phyloP scores from a whole-genome alignment of 2,797 vertebrate genomes.

The Synanceia verrucosa region DNA sequence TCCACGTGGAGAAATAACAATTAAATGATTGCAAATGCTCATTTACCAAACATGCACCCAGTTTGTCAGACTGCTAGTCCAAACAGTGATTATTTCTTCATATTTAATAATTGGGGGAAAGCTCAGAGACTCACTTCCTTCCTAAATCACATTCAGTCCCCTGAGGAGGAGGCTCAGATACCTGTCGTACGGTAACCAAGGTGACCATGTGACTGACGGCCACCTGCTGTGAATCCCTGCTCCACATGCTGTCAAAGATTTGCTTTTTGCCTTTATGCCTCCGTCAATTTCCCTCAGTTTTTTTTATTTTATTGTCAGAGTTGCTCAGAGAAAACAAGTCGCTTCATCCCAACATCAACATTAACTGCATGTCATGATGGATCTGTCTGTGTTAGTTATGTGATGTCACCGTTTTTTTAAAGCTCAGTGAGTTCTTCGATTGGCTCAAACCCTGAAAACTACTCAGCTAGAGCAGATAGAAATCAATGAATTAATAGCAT shows the following conservation, averaged over 20 bases:
- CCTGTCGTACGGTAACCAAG: constrained; percentile 24
- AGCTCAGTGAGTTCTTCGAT: background rate
- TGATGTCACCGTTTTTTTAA: background rate
- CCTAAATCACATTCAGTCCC: constrained; percentile 19
- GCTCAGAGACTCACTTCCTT: constrained; percentile 8
- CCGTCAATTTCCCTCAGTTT: constrained; percentile 3
- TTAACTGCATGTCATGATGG: background rate
- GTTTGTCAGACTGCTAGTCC: background rate
- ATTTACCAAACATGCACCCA: background rate
- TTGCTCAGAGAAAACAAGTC: constrained; percentile 5
- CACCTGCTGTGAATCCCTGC: constrained; percentile 32
- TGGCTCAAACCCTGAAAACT: background rate
- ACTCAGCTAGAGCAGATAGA: background rate
- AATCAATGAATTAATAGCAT: background rate
- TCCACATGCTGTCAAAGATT: constrained; percentile 24
- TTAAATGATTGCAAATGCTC: background rate
- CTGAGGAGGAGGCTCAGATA: constrained; percentile 12
- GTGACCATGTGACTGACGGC: constrained; percentile 47
- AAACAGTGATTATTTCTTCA: background rate
- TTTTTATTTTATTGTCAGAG: constrained; percentile 5
- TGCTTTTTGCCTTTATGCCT: constrained; percentile 3
- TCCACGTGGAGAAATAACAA: background rate
- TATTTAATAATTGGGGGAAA: constrained; percentile 15
- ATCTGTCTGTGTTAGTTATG: background rate
- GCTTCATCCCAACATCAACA: background rate